A percentile compares a stretch with the other conserved stretches of the same genome.
These are phyloP conservation scores for Sebastes iracundus DNA, from an alignment of 2,797 vertebrate species.

Conservation along the genomic window DNA sequence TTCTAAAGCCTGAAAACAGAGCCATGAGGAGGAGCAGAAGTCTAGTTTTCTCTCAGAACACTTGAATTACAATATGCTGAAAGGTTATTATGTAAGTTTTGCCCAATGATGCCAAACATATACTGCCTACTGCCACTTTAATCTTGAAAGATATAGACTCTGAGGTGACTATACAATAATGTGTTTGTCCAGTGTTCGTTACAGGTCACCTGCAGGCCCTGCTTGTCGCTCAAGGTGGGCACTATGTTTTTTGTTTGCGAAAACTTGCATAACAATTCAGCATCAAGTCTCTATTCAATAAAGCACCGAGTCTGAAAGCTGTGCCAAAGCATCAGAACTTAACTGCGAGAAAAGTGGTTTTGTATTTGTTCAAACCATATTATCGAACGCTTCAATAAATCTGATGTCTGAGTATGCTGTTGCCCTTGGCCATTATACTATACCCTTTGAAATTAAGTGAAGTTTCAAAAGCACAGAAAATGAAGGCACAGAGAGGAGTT, in stretches of 20 bases:
- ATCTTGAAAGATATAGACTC: background rate
- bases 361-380: slow-evolving; percentile 54
- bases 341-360: slow-evolving; percentile 52
- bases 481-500: slow-evolving; percentile 46
- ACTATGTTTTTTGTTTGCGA: slow-evolving; percentile 3
- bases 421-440: slow-evolving; percentile 70
- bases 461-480: slow-evolving; percentile 64
- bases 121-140: background rate
- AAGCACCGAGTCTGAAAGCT: slow-evolving; percentile 33
- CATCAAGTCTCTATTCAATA: slow-evolving; percentile 16
- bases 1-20: too few relatives aligned
- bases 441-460: slow-evolving; percentile 65
- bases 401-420: slow-evolving; percentile 54
- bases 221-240: slow-evolving; percentile 2
- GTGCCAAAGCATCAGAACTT: slow-evolving; percentile 40
- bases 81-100: too few relatives aligned
- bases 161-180: background rate
- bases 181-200: background rate
- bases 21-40: too few relatives aligned
- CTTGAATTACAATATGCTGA: too few relatives aligned
- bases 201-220: background rate
- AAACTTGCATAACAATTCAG: slow-evolving; percentile 27
- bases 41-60: too few relatives aligned
- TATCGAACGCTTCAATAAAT: slow-evolving; percentile 58
- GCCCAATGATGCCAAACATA: too few relatives aligned